Percentiles rank a stretch among this genome's conserved stretches.
Conservation (phyloP, 2,888 invertebrate species). For the Mythimna loreyi region DNA sequence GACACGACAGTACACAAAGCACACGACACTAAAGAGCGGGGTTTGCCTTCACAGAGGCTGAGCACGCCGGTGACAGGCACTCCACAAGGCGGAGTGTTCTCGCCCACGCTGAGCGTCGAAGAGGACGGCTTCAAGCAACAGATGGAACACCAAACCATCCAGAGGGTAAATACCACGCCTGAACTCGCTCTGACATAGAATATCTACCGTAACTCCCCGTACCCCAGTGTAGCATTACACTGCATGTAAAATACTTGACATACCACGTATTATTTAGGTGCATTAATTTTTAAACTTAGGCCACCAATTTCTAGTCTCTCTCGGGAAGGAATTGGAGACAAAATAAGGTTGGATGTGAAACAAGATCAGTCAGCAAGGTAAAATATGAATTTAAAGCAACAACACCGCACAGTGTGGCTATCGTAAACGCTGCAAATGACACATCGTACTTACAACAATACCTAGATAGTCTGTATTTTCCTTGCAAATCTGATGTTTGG, state of each 20-base stretch:
- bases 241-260: conserved; percentile 73
- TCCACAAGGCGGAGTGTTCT: conserved; percentile 86
- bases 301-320: conserved; percentile 88
- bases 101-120: conserved; percentile 85
- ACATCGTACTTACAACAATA: conserved; percentile 58
- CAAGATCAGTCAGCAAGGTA: conserved; percentile 89
- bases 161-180: conserved; percentile 83
- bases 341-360: conserved; percentile 89
- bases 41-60: conserved; percentile 81
- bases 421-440: conserved; percentile 72
- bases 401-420: conserved; percentile 84
- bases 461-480: conserved; percentile 55
- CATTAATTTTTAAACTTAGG: conserved; percentile 83
- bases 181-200: conserved; percentile 55
- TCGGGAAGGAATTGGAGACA: conserved; percentile 89
- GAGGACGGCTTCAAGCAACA: conserved; percentile 88
- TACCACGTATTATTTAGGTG: conserved; percentile 76
- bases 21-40: conserved; percentile 36
- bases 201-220: conserved; percentile 48
- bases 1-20: background rate
- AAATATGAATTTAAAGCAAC: conserved; percentile 75
- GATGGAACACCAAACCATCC: conserved; percentile 87
- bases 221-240: conserved; percentile 70
- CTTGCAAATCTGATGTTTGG: conserved; percentile 50
- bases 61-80: conserved; percentile 86